Base-by-base conservation (phyloP, 2,113 vertebrate genomes). In the Dissostichus mawsoni region DNA sequence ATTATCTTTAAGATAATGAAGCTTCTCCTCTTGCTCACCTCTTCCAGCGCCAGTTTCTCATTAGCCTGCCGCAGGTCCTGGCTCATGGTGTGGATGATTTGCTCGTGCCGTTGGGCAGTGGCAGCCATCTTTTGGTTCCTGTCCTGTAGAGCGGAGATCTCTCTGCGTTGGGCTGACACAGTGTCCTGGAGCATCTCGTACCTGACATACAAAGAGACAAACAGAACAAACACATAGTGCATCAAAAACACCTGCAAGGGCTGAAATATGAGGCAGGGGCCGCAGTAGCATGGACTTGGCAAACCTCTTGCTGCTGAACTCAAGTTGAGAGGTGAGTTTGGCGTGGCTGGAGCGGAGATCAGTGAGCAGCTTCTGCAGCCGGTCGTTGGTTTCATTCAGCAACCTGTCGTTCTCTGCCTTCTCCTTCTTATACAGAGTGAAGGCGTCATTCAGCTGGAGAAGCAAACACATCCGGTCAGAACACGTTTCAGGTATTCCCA, bases 101-200 rank as follows among this genome's bases (percentile, higher is more conserved):
- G 96, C 75, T 99, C 98, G 5, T 99, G 96, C 45, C 94, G 96
- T 64, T 98, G 97, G 11, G 95, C 93, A 0, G 95, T 97, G 0
- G 96, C 94, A 8, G 96, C 91, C 84, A 98, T 96, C 74, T 98
- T 98, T 72, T 97, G 96, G 80, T 94, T 96, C 85, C 95, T 96
- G 62, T 97, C 97, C 4, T 97, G 96, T 8, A 98, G 89, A 3
- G 96, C 95, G 3, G 95, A 92, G 81, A 97, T 97, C 94, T 99
- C 98, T 75, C 97, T 93, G 23, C 96, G 96, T 90, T 97, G 98
- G 11, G 96, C 94, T 44, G 96, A 95, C 11, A 98, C 96, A 0
- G 96, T 98, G 72, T 98, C 97, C 91, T 99, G 98, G 36, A 99
- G 94, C 95, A 99, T 99, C 85, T 98, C 97, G 0, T 98, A 98